Conservation (phyloP, 1,140 invertebrate genomes). For the Dendroctonus ponderosae region DNA sequence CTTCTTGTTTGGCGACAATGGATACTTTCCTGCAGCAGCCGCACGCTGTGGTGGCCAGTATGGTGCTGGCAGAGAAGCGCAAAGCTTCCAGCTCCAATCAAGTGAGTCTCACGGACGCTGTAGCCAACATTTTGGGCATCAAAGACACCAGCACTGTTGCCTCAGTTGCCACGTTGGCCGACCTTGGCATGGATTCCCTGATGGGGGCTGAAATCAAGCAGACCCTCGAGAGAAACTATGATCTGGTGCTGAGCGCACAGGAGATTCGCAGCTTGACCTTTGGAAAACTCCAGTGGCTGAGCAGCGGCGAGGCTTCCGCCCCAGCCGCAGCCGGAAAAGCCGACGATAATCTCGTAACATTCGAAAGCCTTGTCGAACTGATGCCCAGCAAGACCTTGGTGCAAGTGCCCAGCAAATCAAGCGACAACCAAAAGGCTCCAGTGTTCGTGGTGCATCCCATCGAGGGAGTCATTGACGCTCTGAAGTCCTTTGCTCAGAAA, state of each 20-base stretch:
- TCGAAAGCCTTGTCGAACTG: slow-evolving; percentile 53
- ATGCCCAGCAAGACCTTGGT: slow-evolving; percentile 67
- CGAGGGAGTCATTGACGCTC: slow-evolving; percentile 76
- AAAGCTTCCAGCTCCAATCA: slow-evolving; percentile 53
- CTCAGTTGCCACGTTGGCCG: slow-evolving; percentile 72
- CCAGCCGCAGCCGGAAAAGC: slow-evolving; percentile 38
- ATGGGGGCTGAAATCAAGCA: slow-evolving; percentile 99
- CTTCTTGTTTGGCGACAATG: slow-evolving; percentile 81
- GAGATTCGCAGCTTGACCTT: slow-evolving; percentile 85
- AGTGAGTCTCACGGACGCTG: slow-evolving; percentile 66
- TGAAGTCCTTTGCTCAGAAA: slow-evolving; percentile 68
- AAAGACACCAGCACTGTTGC: slow-evolving; percentile 80
- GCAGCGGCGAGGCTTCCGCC: slow-evolving; percentile 49
- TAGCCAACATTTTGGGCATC: slow-evolving; percentile 85
- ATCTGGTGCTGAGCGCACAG: slow-evolving; percentile 81
- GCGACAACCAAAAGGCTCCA: slow-evolving; percentile 49
- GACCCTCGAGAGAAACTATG: slow-evolving; percentile 88
- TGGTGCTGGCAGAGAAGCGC: slow-evolving; percentile 77
- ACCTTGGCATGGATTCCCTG: slow-evolving; percentile 95
- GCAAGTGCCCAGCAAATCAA: slow-evolving; percentile 55
- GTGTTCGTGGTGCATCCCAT: slow-evolving; percentile 76
- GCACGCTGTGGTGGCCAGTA: slow-evolving; percentile 80
- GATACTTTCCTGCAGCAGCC: slow-evolving; percentile 86
- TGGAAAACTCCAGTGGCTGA: slow-evolving; percentile 68
- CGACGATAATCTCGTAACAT: slow-evolving; percentile 52